Evolutionary conservation across 1,140 invertebrate species (phyloP), one percentile per base, ranked within the genome.

Genomic region (Trissolcus basalis): DNA sequence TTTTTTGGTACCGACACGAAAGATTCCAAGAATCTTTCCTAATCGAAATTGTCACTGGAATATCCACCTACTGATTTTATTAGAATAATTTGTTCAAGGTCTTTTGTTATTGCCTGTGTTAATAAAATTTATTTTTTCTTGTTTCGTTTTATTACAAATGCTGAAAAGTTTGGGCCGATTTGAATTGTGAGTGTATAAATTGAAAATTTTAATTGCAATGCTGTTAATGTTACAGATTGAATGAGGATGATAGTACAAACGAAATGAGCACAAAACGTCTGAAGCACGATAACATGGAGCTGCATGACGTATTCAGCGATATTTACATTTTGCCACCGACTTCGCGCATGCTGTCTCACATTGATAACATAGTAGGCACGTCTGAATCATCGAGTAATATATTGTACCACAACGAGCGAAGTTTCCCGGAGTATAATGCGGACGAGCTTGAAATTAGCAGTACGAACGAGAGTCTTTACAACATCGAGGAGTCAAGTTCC

Each of bases 301-400:
- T 87, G 13, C 84, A 84, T 47, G 87, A 86, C 19, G 82, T 87
- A 0, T 86, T 86, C 79, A 92, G 91, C 27, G 92, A 93, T 71
- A 93, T 93, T 74, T 94, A 93, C 81, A 92, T 93, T 83, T 55
- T 87, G 6, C 92, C 93, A 44, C 91, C 91, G 0, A 93, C 92
- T 0, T 92, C 92, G 9, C 88, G 92, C 47, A 87, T 93, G 68
- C 86, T 94, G 45, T 92, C 93, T 4, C 91, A 91, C 44, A 92
- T 93, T 35, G 92, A 93, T 79, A 88, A 89, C 59, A 85, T 87
- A 6, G 81, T 60, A 0, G 56, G 50, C 0, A 32, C 84, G 4
- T 73, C 82, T 14, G 82, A 86, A 19, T 53, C 78, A 12, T 47
- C 67, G 0, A 63, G 12, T 27, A 70, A 56, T 10, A 11, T 58